Evolutionary conservation across 2,888 invertebrate genomes (phyloP), one percentile per base, ranked within the genome.

Genomic region (Pseudococcus longispinus): DNA sequence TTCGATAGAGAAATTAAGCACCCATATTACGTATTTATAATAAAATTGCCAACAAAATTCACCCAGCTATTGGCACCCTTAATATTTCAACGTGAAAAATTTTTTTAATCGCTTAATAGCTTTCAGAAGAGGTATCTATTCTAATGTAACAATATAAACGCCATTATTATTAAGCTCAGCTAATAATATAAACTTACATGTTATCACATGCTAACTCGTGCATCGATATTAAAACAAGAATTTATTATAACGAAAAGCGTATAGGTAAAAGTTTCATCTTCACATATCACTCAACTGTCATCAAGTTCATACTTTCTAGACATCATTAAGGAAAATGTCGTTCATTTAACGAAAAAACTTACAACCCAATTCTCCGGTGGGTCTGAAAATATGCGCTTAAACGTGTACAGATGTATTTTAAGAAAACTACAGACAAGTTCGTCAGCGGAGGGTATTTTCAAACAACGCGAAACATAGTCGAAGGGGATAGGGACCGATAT

Each of bases 321-420:
- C 42, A 42, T 80, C 77, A 80, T 80, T 80, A 80, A 42, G 37
- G 42, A 80, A 42, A 80, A 80, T 80, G 77, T 80, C 77, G 77
- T 80, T 80, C 77, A 80, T 80, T 80, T 80, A 42, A 37, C 32
- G 37, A 80, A 70, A 80, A 80, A 80, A 80, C 42, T 80, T 42
- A 80, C 77, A 37, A 80, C 77, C 77, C 77, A 42, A 23, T 80
- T 42, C 77, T 37, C 77, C 37, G 77, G 77, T 32, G 77, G 77
- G 77, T 80, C 60, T 51, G 83, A 83, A 83, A 83, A 55, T 83
- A 60, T 60, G 51, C 84, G 84, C 60, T 84, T 84, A 55, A 51
- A 84, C 84, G 23, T 84, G 84, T 84, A 84, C 84, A 84, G 32
- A 84, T 84, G 84, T 84, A 84, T 84, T 84, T 84, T 84, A 84